phyloP scores from a whole-genome alignment of 2,888 invertebrate genomes.

The Lydus trimaculatus region DNA sequence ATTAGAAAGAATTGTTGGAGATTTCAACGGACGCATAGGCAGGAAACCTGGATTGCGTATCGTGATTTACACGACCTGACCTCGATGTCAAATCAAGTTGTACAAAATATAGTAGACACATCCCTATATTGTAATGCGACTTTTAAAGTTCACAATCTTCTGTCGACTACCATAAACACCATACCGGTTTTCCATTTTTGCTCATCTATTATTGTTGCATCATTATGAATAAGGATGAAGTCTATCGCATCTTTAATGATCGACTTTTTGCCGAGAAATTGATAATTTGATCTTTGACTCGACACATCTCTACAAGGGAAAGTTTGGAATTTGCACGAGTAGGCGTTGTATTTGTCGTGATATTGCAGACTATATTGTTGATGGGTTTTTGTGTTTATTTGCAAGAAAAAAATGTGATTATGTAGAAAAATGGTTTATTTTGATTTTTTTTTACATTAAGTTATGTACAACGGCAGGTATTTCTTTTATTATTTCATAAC shows the following conservation, averaged over 20 bases:
- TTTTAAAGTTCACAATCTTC: too few relatives aligned
- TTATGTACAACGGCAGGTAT: background rate
- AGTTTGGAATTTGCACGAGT: background rate
- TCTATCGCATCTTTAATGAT: background rate
- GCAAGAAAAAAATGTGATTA: background rate
- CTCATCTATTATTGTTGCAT: too few relatives aligned
- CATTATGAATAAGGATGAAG: too few relatives aligned
- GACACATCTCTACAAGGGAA: background rate
- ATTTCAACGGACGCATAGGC: too few relatives aligned
- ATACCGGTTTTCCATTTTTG: too few relatives aligned
- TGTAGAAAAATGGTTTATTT: background rate
- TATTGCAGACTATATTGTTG: background rate
- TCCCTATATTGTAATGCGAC: too few relatives aligned
- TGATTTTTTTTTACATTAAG: background rate
- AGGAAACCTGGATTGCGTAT: too few relatives aligned
- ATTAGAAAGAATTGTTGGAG: too few relatives aligned
- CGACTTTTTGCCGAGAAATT: background rate
- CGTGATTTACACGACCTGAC: too few relatives aligned
- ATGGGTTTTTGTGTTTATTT: background rate
- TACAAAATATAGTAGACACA: too few relatives aligned
- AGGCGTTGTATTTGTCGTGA: background rate
- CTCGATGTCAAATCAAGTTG: too few relatives aligned
- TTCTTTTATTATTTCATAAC: background rate
- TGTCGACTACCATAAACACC: too few relatives aligned
- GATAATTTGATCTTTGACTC: conserved; percentile 1